Conservation (phyloP, 2,113 vertebrate species). For the Lutjanus erythropterus region DNA sequence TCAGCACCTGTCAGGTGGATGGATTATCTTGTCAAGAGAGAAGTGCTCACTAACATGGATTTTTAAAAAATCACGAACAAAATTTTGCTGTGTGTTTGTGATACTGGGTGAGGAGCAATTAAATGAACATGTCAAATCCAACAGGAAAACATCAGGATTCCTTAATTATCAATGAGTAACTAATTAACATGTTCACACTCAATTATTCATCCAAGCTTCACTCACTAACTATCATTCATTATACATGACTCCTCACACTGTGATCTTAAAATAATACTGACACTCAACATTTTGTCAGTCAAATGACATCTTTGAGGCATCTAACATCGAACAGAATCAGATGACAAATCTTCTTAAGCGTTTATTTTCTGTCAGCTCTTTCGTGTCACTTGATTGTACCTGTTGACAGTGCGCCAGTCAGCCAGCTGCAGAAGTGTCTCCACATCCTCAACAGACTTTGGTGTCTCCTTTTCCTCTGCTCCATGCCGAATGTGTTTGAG, state of each 20-base stretch:
- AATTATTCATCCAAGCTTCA: conserved; percentile 1
- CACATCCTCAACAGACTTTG: not conserved
- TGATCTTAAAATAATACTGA: not conserved
- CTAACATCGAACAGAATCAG: not conserved
- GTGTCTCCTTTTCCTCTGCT: not conserved
- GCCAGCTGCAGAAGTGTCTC: not conserved
- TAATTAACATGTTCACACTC: not conserved
- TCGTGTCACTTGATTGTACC: not conserved
- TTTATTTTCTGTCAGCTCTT: not conserved
- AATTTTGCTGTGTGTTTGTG: no score
- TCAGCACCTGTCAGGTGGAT: no score
- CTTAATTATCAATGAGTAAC: not conserved
- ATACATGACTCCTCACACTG: not conserved
- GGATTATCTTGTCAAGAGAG: no score
- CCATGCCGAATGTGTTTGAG: not conserved
- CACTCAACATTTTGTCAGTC: not conserved
- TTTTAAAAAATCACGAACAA: no score
- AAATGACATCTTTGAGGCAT: no score
- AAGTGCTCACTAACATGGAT: no score
- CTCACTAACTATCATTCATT: not conserved
- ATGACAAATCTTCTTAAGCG: not conserved
- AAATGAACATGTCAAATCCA: not conserved
- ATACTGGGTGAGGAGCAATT: not conserved
- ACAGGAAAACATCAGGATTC: not conserved
- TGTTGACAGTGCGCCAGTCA: conserved; percentile 7